Base-by-base conservation (phyloP, 2,888 invertebrate genomes). In the Drosophila macrospina region DNA sequence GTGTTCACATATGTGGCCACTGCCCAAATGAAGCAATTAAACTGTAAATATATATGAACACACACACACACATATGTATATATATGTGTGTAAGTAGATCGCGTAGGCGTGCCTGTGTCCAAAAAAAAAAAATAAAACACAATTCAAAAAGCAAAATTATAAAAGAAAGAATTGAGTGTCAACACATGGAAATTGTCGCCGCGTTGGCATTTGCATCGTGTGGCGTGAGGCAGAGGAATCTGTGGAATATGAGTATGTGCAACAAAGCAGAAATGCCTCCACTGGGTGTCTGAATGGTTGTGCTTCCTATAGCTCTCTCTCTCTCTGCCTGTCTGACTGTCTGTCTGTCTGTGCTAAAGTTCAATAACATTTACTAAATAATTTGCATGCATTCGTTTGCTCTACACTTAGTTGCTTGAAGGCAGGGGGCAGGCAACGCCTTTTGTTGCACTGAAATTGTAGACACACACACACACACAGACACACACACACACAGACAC, bases 361-460 rank as follows among this genome's bases (percentile, higher is more conserved):
- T 87, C 86, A 84, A 85, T 79, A 84, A 74, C 86, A 79, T 74
- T 81, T 70, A 26, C 44, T 39, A 44, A 41, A 69, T 39, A 63
- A 71, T 83, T 87, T 81, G 79, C 87, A 72, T 68, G 51, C 39
- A 39, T 42, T 34, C 11, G 41, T 8, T 11, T 41, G 52, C 15
- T 39, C 15, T 16, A 39, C 16, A 39, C 39, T 16, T 16, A 39
- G 37, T 15, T 16, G 16, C 5, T 10, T 39, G 5, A 10, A 39
- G 5, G 20, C 0, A 1, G 2, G 64, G 48, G 28, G 45, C 30
- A 20, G 42, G 32, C 62, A 51, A 30, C 37, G 4, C 30, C 26
- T 51, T 60, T 61, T 36, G 55, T 36, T 41, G 34, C 34, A 30
- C 34, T 78, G 57, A 69, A 85, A 55, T 61, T 63, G 42, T 60